phyloP scores from a whole-genome alignment of 2,797 vertebrate genomes.

The Enoplosus armatus region DNA sequence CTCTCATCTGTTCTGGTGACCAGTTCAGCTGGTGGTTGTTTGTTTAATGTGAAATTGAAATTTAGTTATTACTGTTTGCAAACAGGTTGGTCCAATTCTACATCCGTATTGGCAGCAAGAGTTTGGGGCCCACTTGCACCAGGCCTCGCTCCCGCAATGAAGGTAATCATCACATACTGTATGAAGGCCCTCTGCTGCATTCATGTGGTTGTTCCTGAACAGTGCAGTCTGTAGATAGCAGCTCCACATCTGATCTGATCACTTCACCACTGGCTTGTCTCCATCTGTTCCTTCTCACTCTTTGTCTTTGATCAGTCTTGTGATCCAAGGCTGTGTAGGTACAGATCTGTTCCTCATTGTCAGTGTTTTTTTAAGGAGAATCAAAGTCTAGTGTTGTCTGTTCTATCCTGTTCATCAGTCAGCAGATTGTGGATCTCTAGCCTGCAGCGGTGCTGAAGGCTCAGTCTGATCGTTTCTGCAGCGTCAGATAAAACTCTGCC shows the following conservation, averaged over 20 bases:
- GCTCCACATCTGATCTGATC: constrained; percentile 20
- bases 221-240: constrained; percentile 35
- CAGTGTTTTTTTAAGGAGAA: constrained; percentile 14
- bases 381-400: constrained; percentile 25
- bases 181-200: constrained; percentile 58
- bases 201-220: constrained; percentile 42
- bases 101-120: constrained; percentile 95
- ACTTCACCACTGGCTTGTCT: constrained; percentile 17
- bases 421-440: constrained; percentile 36
- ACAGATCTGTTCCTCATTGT: constrained; percentile 14
- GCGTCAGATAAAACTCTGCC: constrained; percentile 40
- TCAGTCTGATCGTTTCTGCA: constrained; percentile 36
- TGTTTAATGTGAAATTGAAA: not conserved
- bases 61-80: constrained; percentile 4
- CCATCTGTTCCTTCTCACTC: constrained; percentile 19
- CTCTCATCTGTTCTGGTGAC: not conserved
- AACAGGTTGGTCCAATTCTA: constrained; percentile 96
- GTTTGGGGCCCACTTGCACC: constrained; percentile 91
- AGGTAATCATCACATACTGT: constrained; percentile 84
- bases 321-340: constrained; percentile 21
- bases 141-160: constrained; percentile 94
- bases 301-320: constrained; percentile 35
- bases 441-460: constrained; percentile 46
- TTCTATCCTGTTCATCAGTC: constrained; percentile 23
- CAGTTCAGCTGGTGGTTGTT: not conserved